Evolutionary conservation across 30 jellyfish, hydroid and myxozoan genomes (phyloP).

Genomic region (Nemopilema nomurai): DNA sequence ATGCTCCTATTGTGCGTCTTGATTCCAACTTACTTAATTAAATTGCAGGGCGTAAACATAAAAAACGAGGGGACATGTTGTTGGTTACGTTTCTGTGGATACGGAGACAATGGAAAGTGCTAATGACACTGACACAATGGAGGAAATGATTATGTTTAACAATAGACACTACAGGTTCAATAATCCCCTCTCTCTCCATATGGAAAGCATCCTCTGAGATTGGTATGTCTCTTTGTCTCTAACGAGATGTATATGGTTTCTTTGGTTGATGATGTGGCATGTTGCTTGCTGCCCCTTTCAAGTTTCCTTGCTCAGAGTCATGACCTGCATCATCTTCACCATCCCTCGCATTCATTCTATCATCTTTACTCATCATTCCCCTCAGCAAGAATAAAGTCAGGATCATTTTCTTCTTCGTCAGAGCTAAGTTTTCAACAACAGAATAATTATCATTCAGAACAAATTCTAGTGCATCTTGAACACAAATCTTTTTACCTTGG

Average conservation of each 20-base stretch:
- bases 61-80: too few species aligned
- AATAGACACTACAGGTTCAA: too few species aligned
- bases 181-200: slow-evolving; percentile 2
- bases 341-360: not conserved
- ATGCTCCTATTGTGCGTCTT: too few species aligned
- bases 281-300: not conserved
- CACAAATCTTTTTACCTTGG: slow-evolving; percentile 9
- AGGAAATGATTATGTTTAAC: too few species aligned
- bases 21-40: too few species aligned
- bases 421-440: slow-evolving; percentile 24
- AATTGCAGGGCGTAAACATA: too few species aligned
- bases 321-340: slow-evolving; percentile 26
- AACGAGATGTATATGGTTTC: not conserved
- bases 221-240: slow-evolving; percentile 5
- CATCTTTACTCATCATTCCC: not conserved
- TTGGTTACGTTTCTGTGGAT: too few species aligned
- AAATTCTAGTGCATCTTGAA: slow-evolving; percentile 17
- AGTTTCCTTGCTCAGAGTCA: not conserved
- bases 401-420: slow-evolving; percentile 45
- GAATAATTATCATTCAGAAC: slow-evolving; percentile 15
- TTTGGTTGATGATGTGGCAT: not conserved
- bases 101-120: too few species aligned
- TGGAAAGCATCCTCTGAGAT: slow-evolving; percentile 2
- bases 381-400: not conserved
- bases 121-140: too few species aligned